Evolutionary conservation across 2,113 vertebrate species (phyloP).

Genomic region (Propithecus coquereli): DNA sequence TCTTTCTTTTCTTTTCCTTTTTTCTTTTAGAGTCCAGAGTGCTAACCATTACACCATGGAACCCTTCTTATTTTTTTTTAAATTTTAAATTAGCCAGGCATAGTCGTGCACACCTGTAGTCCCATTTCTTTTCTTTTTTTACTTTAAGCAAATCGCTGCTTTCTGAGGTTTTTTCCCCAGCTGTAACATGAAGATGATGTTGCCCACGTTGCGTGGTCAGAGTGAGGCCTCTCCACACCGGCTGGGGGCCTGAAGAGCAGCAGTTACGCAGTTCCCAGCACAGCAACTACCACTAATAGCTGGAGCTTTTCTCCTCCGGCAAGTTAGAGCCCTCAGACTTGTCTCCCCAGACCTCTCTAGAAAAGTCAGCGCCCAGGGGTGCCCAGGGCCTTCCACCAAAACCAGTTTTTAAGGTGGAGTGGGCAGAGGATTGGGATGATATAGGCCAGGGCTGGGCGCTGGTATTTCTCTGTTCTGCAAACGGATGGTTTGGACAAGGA

Average conservation of each 20-base stretch:
- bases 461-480: neutral
- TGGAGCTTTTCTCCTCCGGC: neutral
- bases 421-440: neutral
- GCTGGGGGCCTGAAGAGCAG: neutral
- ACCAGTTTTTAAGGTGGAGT: neutral
- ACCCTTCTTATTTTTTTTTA: neutral
- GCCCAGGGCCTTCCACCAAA: neutral
- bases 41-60: no score
- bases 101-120: no score
- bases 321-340: neutral
- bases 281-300: accelerated
- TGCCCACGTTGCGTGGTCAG: accelerated
- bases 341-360: neutral
- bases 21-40: neutral
- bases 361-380: neutral
- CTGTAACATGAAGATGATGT: neutral
- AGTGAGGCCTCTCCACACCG: neutral
- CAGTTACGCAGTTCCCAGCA: accelerated
- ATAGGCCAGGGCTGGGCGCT: neutral
- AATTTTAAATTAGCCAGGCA: no score
- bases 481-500: neutral
- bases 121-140: neutral
- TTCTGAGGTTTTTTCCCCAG: neutral
- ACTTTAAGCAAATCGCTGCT: neutral
- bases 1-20: neutral